Evolutionary conservation across 2,888 invertebrate species (phyloP).

Genomic region (Polymixis flavicincta): DNA sequence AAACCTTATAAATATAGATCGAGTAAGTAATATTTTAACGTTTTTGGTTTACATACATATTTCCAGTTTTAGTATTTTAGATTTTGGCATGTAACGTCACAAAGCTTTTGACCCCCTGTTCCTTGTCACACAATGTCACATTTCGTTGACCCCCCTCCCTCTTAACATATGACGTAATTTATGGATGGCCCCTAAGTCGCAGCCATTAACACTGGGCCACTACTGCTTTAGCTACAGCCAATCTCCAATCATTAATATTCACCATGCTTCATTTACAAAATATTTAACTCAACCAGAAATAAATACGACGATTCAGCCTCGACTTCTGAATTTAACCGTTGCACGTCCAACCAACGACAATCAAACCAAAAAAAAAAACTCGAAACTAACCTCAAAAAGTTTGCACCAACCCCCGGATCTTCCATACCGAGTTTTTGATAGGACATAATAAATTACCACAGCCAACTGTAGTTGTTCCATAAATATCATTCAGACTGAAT

Average conservation of each 20-base stretch:
- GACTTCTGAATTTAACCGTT: not conserved
- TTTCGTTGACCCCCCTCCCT: no score
- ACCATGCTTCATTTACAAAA: conserved; percentile 1
- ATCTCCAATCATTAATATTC: not conserved
- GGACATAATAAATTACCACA: conserved; percentile 66
- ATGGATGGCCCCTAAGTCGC: no score
- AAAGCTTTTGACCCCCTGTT: no score
- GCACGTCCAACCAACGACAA: conserved; percentile 18
- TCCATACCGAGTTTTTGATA: conserved; percentile 64
- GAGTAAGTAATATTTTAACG: no score
- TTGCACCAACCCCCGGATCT: conserved; percentile 46
- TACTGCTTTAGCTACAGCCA: not conserved
- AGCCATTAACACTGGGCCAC: no score
- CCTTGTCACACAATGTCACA: no score
- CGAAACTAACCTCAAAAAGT: conserved; percentile 37
- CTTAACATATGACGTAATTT: no score
- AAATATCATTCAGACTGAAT: conserved; percentile 85
- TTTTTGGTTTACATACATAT: no score
- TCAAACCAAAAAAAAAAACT: conserved; percentile 9
- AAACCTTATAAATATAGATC: no score
- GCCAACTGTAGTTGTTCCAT: conserved; percentile 76
- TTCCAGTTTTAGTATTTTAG: no score
- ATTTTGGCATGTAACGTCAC: no score
- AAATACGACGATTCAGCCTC: not conserved
- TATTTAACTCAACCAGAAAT: conserved; percentile 6